A percentile compares a stretch with the other conserved stretches of the same genome.
Evolutionary conservation across 2,113 vertebrate species (phyloP).

Genomic region (Sphaerodactylus townsendi): DNA sequence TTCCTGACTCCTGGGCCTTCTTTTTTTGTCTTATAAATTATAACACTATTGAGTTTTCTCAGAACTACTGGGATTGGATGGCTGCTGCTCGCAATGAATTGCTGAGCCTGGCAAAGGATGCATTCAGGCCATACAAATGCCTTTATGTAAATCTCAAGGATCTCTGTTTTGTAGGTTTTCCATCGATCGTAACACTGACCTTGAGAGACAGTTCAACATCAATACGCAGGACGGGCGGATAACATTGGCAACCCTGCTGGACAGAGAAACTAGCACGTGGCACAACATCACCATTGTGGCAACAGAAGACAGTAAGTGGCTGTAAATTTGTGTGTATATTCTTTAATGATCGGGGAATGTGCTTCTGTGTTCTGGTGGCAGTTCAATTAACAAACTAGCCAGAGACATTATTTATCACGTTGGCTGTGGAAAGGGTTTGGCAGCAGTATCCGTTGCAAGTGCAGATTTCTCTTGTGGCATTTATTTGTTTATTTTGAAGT

Average conservation of each 20-base stretch:
- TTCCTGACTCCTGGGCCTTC: conserved; percentile 63
- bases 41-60: conserved; percentile 51
- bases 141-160: conserved; percentile 58
- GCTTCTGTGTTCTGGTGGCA: background rate
- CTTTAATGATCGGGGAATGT: background rate
- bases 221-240: conserved; percentile 95
- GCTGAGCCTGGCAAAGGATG: conserved; percentile 43
- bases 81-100: conserved; percentile 52
- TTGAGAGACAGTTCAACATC: conserved; percentile 98
- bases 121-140: conserved; percentile 41
- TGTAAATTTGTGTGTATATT: background rate
- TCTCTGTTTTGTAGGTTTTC: conserved; percentile 87
- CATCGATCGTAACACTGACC: conserved; percentile 97
- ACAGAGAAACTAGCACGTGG: conserved; percentile 93
- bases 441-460: background rate
- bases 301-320: conserved; percentile 93
- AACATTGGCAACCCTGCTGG: conserved; percentile 91
- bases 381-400: background rate
- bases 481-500: background rate
- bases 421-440: background rate
- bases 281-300: conserved; percentile 98
- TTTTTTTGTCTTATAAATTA: conserved; percentile 68
- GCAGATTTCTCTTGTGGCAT: background rate
- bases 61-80: conserved; percentile 58
- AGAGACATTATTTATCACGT: background rate